Evolutionary conservation across 2,797 vertebrate species (phyloP).

Genomic region (Falco concolor): DNA sequence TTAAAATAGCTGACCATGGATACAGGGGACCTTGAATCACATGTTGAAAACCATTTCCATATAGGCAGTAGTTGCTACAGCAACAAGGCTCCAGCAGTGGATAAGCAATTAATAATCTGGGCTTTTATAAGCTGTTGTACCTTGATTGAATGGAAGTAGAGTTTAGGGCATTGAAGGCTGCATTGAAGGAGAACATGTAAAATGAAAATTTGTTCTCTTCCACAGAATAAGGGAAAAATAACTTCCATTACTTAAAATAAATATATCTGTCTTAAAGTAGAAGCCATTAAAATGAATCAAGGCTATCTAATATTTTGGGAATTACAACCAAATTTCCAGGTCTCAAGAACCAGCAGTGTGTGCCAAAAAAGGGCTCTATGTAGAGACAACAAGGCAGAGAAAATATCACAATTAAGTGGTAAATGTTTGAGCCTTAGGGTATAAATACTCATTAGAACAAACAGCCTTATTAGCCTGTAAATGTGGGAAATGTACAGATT

Average conservation of each 20-base stretch:
- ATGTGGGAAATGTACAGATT: neutral
- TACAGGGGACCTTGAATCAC: neutral
- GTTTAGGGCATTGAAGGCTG: neutral
- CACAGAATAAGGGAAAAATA: neutral
- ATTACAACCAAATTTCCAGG: neutral
- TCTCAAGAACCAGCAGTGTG: neutral
- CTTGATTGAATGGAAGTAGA: neutral
- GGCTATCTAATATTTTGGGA: neutral
- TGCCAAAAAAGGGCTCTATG: neutral
- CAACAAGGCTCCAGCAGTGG: neutral
- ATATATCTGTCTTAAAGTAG: neutral
- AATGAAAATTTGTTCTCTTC: neutral
- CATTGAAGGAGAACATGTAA: neutral
- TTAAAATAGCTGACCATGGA: neutral
- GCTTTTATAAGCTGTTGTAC: neutral
- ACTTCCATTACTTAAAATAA: neutral
- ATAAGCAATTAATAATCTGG: neutral
- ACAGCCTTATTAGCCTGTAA: neutral
- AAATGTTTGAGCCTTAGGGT: neutral
- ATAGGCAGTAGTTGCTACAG: neutral
- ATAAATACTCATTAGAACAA: neutral
- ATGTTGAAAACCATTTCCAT: neutral
- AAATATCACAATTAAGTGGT: neutral
- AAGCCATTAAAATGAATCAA: neutral
- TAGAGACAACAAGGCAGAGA: neutral